These are phyloP conservation scores for Callimorpha dominula DNA, from an alignment of 2,888 invertebrate species.

Conservation along the genomic window DNA sequence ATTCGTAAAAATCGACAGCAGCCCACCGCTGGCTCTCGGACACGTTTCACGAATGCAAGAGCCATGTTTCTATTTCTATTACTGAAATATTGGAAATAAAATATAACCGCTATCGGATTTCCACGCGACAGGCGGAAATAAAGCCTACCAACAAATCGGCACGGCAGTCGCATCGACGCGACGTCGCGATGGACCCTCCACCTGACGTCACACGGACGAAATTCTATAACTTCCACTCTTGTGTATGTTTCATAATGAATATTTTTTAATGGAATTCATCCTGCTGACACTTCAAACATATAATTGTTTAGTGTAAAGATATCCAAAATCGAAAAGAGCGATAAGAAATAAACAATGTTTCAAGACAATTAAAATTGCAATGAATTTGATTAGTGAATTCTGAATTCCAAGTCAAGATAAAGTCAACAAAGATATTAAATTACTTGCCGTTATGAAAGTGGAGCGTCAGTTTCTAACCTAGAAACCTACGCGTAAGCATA, in stretches of 20 bases:
- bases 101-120: constrained; percentile 80
- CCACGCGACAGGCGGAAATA: constrained; percentile 83
- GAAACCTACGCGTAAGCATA: too few relatives aligned
- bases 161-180: constrained; percentile 44
- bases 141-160: constrained; percentile 71
- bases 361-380: too few relatives aligned
- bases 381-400: too few relatives aligned
- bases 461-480: too few relatives aligned
- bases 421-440: too few relatives aligned
- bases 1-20: constrained; percentile 40
- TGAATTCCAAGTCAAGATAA: too few relatives aligned
- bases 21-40: constrained; percentile 40
- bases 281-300: neutral
- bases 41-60: constrained; percentile 60
- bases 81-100: constrained; percentile 77
- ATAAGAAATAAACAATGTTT: too few relatives aligned
- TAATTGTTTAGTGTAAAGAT: too few relatives aligned
- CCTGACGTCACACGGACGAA: constrained; percentile 32
- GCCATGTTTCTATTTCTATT: constrained; percentile 75
- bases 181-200: constrained; percentile 20
- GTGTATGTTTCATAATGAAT: neutral
- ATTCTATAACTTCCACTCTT: constrained; percentile 22
- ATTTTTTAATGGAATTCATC: neutral
- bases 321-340: too few relatives aligned
- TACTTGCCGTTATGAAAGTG: too few relatives aligned